Base-by-base conservation (phyloP, 64 coral and sea anemone genomes). In the Stylophora pistillata region DNA sequence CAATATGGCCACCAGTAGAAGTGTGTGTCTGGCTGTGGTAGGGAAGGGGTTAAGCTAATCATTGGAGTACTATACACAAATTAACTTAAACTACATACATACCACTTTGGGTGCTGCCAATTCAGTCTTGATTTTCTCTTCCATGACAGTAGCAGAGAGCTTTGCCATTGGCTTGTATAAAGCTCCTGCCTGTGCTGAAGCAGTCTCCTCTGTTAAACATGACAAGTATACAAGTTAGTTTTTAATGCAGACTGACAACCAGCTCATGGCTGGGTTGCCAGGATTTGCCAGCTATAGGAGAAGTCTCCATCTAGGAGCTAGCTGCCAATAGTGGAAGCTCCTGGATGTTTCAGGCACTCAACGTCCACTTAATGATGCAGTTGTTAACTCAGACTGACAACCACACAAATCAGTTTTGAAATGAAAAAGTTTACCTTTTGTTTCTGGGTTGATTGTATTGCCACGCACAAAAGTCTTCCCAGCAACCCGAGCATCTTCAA, bases 381-480 rank as follows among this genome's bases (percentile, higher is more conserved):
- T n/a, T n/a, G n/a, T n/a, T n/a, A n/a, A n/a, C n/a, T 47, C 7
- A 7, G 37, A 0, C 3, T 47, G 7, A 47, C 7, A 47, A 7
- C 37, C 7, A 47, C 37, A 47, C 7, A 7, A 47, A 47, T 47
- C 37, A 47, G 26, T 79, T 79, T 55, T 58, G 13, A 18, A 56
- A 26, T 56, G 73, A 72, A 76, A 21, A 41, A 85, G 10, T 27
- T 56, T 73, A 98, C 97, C 97, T 95, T 95, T 95, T 12, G 93
- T 95, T 47, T 99, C 97, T 21, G 97, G 97, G 77, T 99, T 99
- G 66, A 85, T 92, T 5, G 92, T 98, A 23, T 78, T 94, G 7
- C 92, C 95, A 55, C 90, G 86, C 13, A 98, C 95, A 91, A 98
- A 98, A 62, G 95, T 98, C 54, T 98, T 98, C 11, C 90, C 95